Base-by-base conservation (phyloP, 2,797 vertebrate genomes). In the Champsocephalus gunnari region DNA sequence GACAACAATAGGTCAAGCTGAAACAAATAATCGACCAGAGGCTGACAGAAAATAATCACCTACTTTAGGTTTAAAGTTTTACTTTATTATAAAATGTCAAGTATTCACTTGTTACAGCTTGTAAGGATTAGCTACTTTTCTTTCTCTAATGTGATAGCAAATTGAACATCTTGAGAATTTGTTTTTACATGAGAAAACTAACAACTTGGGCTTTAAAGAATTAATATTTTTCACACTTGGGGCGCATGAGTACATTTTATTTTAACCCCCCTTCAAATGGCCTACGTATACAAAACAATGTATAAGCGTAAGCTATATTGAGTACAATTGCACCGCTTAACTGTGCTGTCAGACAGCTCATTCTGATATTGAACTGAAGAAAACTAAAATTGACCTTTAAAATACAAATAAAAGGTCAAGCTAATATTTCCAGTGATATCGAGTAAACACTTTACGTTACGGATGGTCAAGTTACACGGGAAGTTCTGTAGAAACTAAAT, bases 401-500 rank as follows among this genome's bases (percentile, higher is more conserved):
- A 55, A 55, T 55, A 45, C 17, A 65, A 65, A 68, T 62, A 9
- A 71, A 50, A 12, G 8, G 34, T 38, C 13, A 50, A 67, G 54
- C 34, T 1, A 79, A 73, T 53, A 60, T 68, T 70, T 70, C 28
- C 38, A 38, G 19, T 45, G 16, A 60, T 0, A 13, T 9, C 14
- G 55, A 21, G 44, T 38, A 62, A 66, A 49, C 19, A 21, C 32
- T 32, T 48, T 41, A 45, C 74, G 45, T 71, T 47, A 71, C 75
- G 67, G 14, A 77, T 21, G 48, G 63, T 34, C 51, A 21, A n/a
- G 75, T 67, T 67, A 57, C 47, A 66, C 50, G 59, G 75, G 70
- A 44, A 69, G 63, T 70, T 75, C 62, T 63, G 50, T 63, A 41
- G 59, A 57, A 80, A 71, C 77, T 70, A 56, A 67, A 71, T 88